phyloP scores from a whole-genome alignment of 2,888 invertebrate species.

The Epistrophe eligans region DNA sequence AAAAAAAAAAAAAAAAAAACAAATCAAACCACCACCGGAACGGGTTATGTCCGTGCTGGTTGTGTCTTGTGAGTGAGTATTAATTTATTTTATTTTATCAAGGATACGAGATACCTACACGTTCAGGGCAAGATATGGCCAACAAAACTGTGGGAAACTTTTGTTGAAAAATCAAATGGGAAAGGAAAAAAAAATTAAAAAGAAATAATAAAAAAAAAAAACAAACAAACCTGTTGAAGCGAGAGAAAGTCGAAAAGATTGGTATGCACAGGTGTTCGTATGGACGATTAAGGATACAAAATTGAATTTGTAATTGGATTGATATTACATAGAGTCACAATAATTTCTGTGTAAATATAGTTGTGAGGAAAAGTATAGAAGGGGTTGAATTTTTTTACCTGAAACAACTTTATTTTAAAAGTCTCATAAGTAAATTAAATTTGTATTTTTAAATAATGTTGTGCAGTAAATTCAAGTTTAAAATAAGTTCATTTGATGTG shows the following conservation, averaged over 20 bases:
- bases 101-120: conserved; percentile 53
- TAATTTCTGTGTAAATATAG: conserved; percentile 60
- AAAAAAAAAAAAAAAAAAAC: conserved; percentile 51
- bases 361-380: neutral
- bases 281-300: conserved; percentile 70
- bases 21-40: conserved; percentile 71
- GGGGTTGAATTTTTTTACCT: conserved; percentile 24
- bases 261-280: conserved; percentile 69
- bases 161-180: conserved; percentile 58
- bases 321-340: conserved; percentile 54
- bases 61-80: conserved; percentile 43
- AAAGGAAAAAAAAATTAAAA: conserved; percentile 24
- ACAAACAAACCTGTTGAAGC: conserved; percentile 57
- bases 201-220: conserved; percentile 10
- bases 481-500: too few relatives aligned
- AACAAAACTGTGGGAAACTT: conserved; percentile 72
- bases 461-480: too few relatives aligned
- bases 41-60: conserved; percentile 49
- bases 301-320: conserved; percentile 71
- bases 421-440: neutral
- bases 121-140: conserved; percentile 36
- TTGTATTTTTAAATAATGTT: neutral
- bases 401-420: neutral
- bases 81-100: conserved; percentile 59
- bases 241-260: conserved; percentile 65